These are phyloP conservation scores for Dendrophyllia cribrosa DNA, from an alignment of 64 coral and sea anemone genomes.

Conservation along the genomic window DNA sequence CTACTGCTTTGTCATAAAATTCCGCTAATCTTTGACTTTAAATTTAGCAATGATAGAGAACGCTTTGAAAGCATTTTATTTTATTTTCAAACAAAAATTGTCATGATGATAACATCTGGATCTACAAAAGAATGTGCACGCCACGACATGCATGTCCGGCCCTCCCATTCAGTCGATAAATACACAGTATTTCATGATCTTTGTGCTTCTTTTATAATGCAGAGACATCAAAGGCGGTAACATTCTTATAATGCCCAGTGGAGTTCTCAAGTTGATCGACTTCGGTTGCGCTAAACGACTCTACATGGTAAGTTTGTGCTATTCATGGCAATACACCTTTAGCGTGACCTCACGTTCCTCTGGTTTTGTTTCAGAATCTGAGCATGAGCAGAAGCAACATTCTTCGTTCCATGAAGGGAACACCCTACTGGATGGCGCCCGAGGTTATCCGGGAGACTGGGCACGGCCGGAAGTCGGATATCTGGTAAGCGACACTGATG, in stretches of 20 bases:
- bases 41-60: too few species aligned
- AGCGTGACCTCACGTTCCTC: not conserved
- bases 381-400: constrained; percentile 94
- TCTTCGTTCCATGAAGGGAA: constrained; percentile 97
- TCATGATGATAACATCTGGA: too few species aligned
- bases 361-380: constrained; percentile 66
- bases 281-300: constrained; percentile 98
- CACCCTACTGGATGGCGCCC: constrained; percentile 99
- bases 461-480: constrained; percentile 95
- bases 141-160: not conserved
- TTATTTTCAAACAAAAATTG: too few species aligned
- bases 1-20: too few species aligned
- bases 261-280: constrained; percentile 97
- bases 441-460: constrained; percentile 98
- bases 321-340: not conserved
- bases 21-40: too few species aligned
- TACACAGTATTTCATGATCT: not conserved
- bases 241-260: constrained; percentile 87
- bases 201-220: constrained; percentile 2
- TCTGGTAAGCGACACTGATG: constrained; percentile 68
- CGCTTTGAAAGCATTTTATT: too few species aligned
- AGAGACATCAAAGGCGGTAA: constrained; percentile 99
- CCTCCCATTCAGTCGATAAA: not conserved
- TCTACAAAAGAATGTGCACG: too few species aligned
- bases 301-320: constrained; percentile 81